These are phyloP conservation scores for Tetragnatha montana DNA, from an alignment of 2,888 invertebrate species.

Conservation along the genomic window DNA sequence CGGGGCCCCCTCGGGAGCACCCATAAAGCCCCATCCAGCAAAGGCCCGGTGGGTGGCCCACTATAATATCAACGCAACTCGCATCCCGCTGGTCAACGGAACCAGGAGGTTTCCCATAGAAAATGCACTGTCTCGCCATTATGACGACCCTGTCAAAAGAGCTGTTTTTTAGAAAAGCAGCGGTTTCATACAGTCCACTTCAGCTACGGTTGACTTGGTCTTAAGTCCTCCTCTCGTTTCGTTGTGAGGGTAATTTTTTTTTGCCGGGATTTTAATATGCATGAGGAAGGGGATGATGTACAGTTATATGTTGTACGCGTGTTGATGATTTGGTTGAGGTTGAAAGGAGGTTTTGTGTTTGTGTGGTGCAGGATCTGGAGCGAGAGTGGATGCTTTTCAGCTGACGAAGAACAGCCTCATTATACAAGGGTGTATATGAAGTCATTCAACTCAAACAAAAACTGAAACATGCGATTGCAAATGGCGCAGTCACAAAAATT, in stretches of 20 bases:
- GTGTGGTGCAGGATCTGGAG: too few species aligned
- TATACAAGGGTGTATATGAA: too few species aligned
- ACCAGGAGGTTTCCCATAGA: conserved; percentile 40
- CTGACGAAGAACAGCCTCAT: too few species aligned
- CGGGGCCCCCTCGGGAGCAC: conserved; percentile 11
- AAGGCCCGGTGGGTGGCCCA: conserved; percentile 51
- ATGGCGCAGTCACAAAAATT: too few species aligned
- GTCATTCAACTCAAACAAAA: too few species aligned
- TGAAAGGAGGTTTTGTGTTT: too few species aligned
- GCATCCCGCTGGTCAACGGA: conserved; percentile 59
- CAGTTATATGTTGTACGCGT: background rate
- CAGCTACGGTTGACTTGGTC: conserved; percentile 63
- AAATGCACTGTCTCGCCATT: conserved; percentile 35
- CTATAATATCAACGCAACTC: conserved; percentile 58
- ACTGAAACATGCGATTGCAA: too few species aligned
- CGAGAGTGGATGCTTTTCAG: too few species aligned
- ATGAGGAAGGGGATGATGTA: conserved; percentile 28
- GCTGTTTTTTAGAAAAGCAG: conserved; percentile 55
- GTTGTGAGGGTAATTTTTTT: conserved; percentile 8
- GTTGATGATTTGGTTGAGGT: background rate
- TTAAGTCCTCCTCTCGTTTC: conserved; percentile 31
- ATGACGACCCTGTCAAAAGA: conserved; percentile 38
- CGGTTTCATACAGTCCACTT: conserved; percentile 51
- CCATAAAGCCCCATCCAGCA: conserved; percentile 37
- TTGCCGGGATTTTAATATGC: conserved; percentile 41